Evolutionary conservation across 2,888 invertebrate genomes (phyloP), one percentile per base, ranked within the genome.

Genomic region (Syrphus vitripennis): DNA sequence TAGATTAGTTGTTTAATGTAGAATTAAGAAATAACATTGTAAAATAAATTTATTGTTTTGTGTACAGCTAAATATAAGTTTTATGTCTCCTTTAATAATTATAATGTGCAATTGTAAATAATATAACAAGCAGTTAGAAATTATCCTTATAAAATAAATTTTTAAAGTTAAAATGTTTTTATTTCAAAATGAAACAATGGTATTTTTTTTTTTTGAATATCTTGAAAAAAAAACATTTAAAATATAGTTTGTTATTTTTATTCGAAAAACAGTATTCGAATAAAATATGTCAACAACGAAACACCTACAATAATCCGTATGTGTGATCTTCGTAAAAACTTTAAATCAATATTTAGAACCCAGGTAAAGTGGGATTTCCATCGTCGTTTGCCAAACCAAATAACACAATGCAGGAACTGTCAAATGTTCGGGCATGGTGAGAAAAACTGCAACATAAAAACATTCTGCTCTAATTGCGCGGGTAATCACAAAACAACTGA

Each of bases 71-170:
- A 21, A 57, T 53, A 40, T 77, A 81, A 77, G 63, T 70, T 59
- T 50, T 0, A 24, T 67, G 34, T 77, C 53, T 53, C 42, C 69
- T 40, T 42, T 59, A 75, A 53, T 81, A n/a, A n/a, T n/a, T n/a
- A 53, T 40, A 34, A 80, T 79, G 86, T 86, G 86, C 86, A 86
- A 86, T 86, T 86, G 86, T 86, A 86, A 86, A 86, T 78, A 26
- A 65, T 50, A 77, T 50, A 77, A 61, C 53, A 40, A 31, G 0
- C 21, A n/a, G 21, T 3, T 55, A 71, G 50, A 79, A 69, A 16
- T 40, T 16, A 67, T 1, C 14, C 4, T 21, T 42, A 53, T 61
- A 67, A 76, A 80, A 80, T 79, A 26, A 26, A 80, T 67, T 80
- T 80, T 75, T 61, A 61, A 70, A 26, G 48, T 21, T 31, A 48